These are phyloP conservation scores for Oopsacas minuta DNA, from an alignment of 37 sponge, comb jelly and placozoan genomes.

Conservation along the genomic window DNA sequence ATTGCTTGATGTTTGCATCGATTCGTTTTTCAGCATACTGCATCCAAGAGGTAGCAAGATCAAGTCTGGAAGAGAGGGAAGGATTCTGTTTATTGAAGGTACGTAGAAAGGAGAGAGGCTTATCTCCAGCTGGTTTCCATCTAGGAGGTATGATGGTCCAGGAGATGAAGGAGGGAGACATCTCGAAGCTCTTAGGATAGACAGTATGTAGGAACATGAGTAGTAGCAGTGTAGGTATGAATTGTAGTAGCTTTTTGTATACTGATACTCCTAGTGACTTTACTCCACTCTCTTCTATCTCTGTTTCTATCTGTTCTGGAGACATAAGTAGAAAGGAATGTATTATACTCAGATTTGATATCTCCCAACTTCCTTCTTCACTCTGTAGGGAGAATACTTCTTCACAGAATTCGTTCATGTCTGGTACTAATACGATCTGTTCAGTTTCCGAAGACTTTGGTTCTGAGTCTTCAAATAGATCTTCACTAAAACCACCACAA, in stretches of 20 bases:
- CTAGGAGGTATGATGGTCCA: not conserved
- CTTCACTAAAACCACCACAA: not conserved
- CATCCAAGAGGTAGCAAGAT: slow-evolving; percentile 2
- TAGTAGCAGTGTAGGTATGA: not conserved
- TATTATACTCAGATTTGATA: not conserved
- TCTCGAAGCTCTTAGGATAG: slow-evolving; percentile 7
- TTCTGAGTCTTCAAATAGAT: not conserved
- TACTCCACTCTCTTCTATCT: slow-evolving; percentile 14
- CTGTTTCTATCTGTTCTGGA: not conserved
- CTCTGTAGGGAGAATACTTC: not conserved
- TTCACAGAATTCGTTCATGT: not conserved
- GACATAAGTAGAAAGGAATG: not conserved
- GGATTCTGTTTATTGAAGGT: not conserved
- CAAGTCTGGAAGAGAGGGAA: not conserved
- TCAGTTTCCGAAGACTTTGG: not conserved
- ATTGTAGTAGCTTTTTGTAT: not conserved
- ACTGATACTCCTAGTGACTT: not conserved
- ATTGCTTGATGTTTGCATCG: not conserved
- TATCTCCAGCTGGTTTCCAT: not conserved
- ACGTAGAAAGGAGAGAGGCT: not conserved
- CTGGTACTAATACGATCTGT: not conserved
- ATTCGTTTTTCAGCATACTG: not conserved
- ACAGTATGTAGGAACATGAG: not conserved
- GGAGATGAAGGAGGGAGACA: slow-evolving; percentile 13
- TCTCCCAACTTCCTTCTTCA: not conserved